Percentiles rank a stretch among this genome's conserved stretches.
Evolutionary conservation across 1,140 invertebrate species (phyloP).

Genomic region (Bradynema listronoti): DNA sequence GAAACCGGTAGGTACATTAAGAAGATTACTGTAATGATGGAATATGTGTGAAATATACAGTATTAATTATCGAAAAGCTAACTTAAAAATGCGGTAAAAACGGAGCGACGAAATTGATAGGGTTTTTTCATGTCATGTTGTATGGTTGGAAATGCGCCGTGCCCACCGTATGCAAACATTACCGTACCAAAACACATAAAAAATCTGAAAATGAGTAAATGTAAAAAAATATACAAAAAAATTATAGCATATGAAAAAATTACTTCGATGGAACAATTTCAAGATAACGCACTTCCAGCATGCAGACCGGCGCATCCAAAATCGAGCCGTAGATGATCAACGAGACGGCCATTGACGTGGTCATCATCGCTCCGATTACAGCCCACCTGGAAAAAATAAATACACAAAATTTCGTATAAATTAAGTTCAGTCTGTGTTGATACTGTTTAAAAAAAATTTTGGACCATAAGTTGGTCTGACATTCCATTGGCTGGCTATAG

Average conservation of each 20-base stretch:
- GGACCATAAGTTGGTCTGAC: too few relatives aligned
- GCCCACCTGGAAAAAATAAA: conserved; percentile 36
- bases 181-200: conserved; percentile 58
- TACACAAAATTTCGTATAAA: too few relatives aligned
- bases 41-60: too few relatives aligned
- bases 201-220: conserved; percentile 37
- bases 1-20: conserved; percentile 53
- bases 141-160: conserved; percentile 60
- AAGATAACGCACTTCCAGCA: conserved; percentile 37
- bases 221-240: conserved; percentile 3
- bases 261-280: conserved; percentile 42
- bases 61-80: conserved; percentile 9
- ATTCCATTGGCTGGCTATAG: too few relatives aligned
- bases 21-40: conserved; percentile 43
- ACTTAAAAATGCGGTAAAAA: conserved; percentile 48
- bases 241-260: conserved; percentile 13
- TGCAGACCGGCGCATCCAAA: conserved; percentile 34
- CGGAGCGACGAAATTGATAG: conserved; percentile 45
- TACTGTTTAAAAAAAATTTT: too few relatives aligned
- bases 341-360: conserved; percentile 46
- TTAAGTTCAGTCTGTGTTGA: too few relatives aligned
- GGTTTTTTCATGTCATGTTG: conserved; percentile 61
- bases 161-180: conserved; percentile 59
- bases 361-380: conserved; percentile 53
- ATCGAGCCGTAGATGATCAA: conserved; percentile 45